phyloP scores from a whole-genome alignment of 23 tunicate genomes.

The Styela clava region DNA sequence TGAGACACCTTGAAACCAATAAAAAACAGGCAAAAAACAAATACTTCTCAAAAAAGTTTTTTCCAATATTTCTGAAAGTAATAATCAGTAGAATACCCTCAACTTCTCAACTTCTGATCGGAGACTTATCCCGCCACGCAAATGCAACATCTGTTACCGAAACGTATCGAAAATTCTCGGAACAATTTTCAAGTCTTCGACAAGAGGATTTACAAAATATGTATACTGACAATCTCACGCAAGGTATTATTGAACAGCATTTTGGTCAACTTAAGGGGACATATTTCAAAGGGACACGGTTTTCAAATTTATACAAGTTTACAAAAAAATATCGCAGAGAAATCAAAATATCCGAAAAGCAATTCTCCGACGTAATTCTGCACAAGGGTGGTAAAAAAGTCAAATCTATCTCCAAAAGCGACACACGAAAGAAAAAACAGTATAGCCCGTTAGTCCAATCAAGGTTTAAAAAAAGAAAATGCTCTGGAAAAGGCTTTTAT shows the following conservation, averaged over 20 bases:
- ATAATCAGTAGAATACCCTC: conserved; percentile 26
- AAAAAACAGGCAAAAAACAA: background rate
- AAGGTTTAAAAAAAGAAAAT: background rate
- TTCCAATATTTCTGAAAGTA: background rate
- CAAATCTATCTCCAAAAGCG: background rate
- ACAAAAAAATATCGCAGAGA: background rate
- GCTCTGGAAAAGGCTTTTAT: background rate
- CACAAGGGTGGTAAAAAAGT: background rate
- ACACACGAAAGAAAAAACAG: background rate
- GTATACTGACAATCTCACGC: conserved; percentile 7
- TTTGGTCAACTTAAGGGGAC: conserved; percentile 4
- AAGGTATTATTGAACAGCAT: conserved; percentile 41
- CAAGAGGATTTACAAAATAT: background rate
- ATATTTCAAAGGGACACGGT: background rate
- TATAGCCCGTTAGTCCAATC: background rate
- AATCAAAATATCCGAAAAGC: background rate
- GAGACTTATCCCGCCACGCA: conserved; percentile 44
- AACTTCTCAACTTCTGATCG: conserved; percentile 34
- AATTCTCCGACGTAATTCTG: background rate
- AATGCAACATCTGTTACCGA: background rate
- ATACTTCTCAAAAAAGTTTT: conserved; percentile 6
- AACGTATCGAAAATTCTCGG: background rate
- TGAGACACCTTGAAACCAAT: background rate
- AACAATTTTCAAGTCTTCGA: background rate
- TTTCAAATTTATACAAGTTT: background rate